phyloP scores from a whole-genome alignment of 2,888 invertebrate species.

The Ctena decussata region DNA sequence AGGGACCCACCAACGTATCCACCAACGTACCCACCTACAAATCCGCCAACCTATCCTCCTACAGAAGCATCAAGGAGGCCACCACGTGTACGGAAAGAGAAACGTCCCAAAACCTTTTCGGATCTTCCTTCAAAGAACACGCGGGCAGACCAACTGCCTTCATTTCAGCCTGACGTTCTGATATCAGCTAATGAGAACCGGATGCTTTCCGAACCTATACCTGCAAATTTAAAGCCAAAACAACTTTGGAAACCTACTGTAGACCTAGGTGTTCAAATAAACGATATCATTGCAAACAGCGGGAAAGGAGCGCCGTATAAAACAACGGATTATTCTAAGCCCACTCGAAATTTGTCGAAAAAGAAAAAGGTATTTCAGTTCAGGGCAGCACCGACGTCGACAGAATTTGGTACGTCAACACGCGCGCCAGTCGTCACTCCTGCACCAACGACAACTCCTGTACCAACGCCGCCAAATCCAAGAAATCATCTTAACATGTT shows the following conservation, averaged over 20 bases:
- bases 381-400: neutral
- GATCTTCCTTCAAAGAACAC: neutral
- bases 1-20: neutral
- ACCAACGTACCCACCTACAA: neutral
- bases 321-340: neutral
- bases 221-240: neutral
- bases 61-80: neutral
- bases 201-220: neutral
- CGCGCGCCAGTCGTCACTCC: neutral
- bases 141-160: neutral
- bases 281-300: slow-evolving; percentile 24
- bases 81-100: neutral
- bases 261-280: slow-evolving; percentile 41
- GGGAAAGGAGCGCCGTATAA: neutral
- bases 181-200: neutral
- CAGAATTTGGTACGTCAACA: neutral
- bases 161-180: neutral
- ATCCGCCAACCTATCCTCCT: slow-evolving; percentile 4
- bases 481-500: slow-evolving; percentile 3
- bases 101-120: neutral
- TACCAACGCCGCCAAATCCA: neutral
- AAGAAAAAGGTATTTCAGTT: neutral
- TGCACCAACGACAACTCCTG: neutral
- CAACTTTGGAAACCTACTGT: slow-evolving; percentile 56
- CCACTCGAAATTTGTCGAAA: neutral